Evolutionary conservation across 2,797 vertebrate species (phyloP), one percentile per base, ranked within the genome.

Genomic region (Lithobates sylvaticus): DNA sequence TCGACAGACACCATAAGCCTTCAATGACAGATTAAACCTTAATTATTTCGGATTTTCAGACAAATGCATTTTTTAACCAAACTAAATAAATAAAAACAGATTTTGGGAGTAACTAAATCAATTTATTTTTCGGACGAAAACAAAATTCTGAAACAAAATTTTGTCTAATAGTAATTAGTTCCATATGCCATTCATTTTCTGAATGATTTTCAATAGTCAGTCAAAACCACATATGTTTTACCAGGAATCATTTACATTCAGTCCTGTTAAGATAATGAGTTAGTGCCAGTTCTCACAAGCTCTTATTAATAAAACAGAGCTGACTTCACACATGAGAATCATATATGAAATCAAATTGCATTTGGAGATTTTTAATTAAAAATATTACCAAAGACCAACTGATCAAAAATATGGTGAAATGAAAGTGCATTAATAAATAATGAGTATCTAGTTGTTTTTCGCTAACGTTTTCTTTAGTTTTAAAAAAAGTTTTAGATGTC

Each of bases 391-490:
- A 91, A 92, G 32, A 36, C 23, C n/a, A 13, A 7, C 3, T 81
- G 90, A 92, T 92, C 90, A 93, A 90, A 94, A 92, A 90, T 93
- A 88, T 94, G 92, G 92, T 94, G 91, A 95, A 94, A 95, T 95
- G 93, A 95, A 93, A 94, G 92, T 94, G 93, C 93, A 94, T 95
- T 94, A 95, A 95, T 94, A 95, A 95, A 94, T 94, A 90, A 96
- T 93, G 90, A 84, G 58, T 90, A 95, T 84, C 92, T 92, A 94
- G 95, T 94, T 94, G 93, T 92, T 94, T 94, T 94, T 90, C 91
- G 88, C 92, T 93, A 95, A 94, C 94, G 94, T 94, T 95, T 95
- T 92, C 90, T 92, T 90, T 91, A 92, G 90, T 94, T 94, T 90
- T 91, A 90, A 95, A 92, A 18, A 61, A 93, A 93, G 95, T 95